Evolutionary conservation across 2,888 invertebrate species (phyloP), one percentile per base, ranked within the genome.

Genomic region (Prosopocoilus inquinatus): DNA sequence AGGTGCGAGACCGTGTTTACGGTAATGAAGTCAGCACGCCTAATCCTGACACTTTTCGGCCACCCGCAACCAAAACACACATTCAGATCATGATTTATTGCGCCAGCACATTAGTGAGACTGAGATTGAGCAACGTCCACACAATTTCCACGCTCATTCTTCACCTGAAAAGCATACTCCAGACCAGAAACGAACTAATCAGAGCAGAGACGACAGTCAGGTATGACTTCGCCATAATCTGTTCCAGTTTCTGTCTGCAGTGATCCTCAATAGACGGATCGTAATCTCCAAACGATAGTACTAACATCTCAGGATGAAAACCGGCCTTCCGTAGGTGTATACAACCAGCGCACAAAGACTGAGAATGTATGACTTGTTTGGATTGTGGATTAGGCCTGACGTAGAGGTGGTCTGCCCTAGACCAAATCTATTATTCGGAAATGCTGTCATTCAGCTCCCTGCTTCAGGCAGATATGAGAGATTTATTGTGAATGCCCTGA

Each of bases 1-100:
- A 70, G 70, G 70, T 71, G 71, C 65, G 67, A 68, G 64, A 58
- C 61, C 58, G 64, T 65, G 65, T 66, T 66, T 67, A 65, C 64
- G 61, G 70, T 71, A 72, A 72, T 72, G 70, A 72, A 72, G 72
- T 72, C 70, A 71, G 70, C 70, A 70, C 67, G 66, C 66, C 67
- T 66, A 65, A 62, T 57, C 55, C 66, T 67, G 70, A 67, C 68
- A 68, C 68, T 66, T 67, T 64, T 61, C 66, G 73, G 64, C 71
- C 72, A 72, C 72, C 72, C 72, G 68, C 72, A 72, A 72, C 69
- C 71, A 66, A 71, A 71, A 70, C 69, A 71, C 62, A 65, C 65
- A 70, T 71, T 70, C 65, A 68, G 48, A 62, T 60, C 58, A 64
- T 71, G 72, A 73, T 72, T 73, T 72, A 72, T 72, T 69, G 65